Conservation (phyloP, 1,140 invertebrate genomes). For the Leptinotarsa texana region DNA sequence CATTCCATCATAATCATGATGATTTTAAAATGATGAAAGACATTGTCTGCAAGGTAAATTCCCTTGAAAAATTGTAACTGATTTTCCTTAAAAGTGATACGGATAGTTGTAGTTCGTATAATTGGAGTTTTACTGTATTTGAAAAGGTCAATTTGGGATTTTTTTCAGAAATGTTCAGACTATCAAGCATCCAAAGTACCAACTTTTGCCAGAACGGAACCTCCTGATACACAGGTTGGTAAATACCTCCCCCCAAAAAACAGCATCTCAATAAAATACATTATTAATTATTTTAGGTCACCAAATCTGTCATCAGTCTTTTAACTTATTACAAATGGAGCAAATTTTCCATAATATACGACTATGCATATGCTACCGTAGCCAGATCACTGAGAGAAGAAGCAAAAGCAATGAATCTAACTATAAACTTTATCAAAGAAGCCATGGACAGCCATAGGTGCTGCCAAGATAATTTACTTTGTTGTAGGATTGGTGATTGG, state of each 20-base stretch:
- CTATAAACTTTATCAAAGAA: slow-evolving; percentile 72
- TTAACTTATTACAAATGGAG: slow-evolving; percentile 90
- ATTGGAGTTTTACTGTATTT: not conserved
- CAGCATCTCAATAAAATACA: not conserved
- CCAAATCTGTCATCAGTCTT: slow-evolving; percentile 89
- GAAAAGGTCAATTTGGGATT: not conserved
- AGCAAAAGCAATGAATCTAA: slow-evolving; percentile 73
- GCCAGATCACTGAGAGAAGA: slow-evolving; percentile 74
- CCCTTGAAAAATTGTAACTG: no score
- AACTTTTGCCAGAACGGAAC: slow-evolving; percentile 93
- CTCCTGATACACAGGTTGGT: slow-evolving; percentile 85
- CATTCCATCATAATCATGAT: no score
- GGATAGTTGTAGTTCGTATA: not conserved
- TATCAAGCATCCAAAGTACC: slow-evolving; percentile 82
- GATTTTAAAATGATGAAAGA: no score
- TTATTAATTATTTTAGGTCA: slow-evolving; percentile 66
- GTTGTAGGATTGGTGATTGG: slow-evolving; percentile 78
- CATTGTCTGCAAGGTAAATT: no score
- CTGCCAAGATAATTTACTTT: slow-evolving; percentile 71
- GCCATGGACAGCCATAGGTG: slow-evolving; percentile 74
- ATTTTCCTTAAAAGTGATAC: no score
- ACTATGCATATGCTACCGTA: slow-evolving; percentile 78
- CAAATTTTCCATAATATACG: slow-evolving; percentile 91
- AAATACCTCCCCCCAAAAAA: not conserved
- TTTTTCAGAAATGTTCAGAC: slow-evolving; percentile 90